Evolutionary conservation across 2,888 invertebrate species (phyloP).

Genomic region (Leistus spinibarbis): DNA sequence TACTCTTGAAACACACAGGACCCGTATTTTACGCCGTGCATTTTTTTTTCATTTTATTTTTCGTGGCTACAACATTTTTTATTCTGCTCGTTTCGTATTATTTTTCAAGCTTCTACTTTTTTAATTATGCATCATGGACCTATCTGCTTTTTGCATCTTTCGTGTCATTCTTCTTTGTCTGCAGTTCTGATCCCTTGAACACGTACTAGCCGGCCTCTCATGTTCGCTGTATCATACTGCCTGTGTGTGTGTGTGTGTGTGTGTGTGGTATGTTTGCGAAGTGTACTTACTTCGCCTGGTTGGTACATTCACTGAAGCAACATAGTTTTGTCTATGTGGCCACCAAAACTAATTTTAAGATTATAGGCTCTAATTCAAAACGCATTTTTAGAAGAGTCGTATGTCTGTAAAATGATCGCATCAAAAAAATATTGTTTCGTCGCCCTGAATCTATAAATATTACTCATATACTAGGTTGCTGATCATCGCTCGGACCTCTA

Average conservation of each 20-base stretch:
- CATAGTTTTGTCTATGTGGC: too few species aligned
- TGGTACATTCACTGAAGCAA: too few species aligned
- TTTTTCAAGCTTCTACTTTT: conserved; percentile 15
- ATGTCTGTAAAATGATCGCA: too few species aligned
- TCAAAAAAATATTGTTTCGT: too few species aligned
- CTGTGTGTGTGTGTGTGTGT: too few species aligned
- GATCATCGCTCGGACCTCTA: too few species aligned
- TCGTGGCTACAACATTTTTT: not conserved
- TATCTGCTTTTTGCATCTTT: conserved; percentile 28
- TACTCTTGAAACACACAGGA: conserved; percentile 12
- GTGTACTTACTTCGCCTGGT: not conserved
- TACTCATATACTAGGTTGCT: too few species aligned
- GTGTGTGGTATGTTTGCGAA: too few species aligned
- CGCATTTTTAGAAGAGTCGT: too few species aligned
- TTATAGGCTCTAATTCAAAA: too few species aligned
- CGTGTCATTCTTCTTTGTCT: conserved; percentile 32
- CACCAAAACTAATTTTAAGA: too few species aligned
- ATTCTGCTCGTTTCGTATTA: not conserved
- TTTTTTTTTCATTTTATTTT: not conserved
- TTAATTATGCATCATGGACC: conserved; percentile 27
- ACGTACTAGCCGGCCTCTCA: conserved; percentile 18
- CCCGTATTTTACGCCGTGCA: conserved; percentile 7
- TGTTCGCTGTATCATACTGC: not conserved
- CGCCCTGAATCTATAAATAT: too few species aligned
- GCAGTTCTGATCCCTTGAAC: conserved; percentile 35